Evolutionary conservation across 2,797 vertebrate species (phyloP), one percentile per base, ranked within the genome.

Genomic region (Cercopithecus neglectus): DNA sequence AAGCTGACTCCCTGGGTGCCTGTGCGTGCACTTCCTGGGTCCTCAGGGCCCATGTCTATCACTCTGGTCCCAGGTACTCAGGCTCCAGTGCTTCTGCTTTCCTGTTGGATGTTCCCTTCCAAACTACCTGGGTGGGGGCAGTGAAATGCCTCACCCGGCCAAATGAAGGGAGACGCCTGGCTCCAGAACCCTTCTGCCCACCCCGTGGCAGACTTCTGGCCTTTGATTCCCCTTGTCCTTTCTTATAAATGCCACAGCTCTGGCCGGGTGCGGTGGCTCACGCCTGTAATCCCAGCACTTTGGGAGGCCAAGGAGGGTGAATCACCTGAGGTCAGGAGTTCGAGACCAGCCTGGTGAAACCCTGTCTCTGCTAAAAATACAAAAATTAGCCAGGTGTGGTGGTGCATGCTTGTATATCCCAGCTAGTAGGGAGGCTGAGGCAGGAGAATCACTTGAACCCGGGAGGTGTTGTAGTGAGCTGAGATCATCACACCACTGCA

Each of bases 131-230:
- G 48, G 21, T n/a, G 21, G 33, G 33, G 41, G 36, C 41, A 14
- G 59, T 8, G 39, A 39, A 39, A 36, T 3, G 1, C 44, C 41
- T 8, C 0, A 0, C 28, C 48, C 9, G 4, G 74, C 16, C 8
- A 0, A 9, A 10, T 1, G 17, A 48, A 36, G 21, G 57, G 26
- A 22, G 50, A 33, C 19, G 0, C 78, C 14, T 21, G 39, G 57
- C 30, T 41, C 57, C 3, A 41, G 50, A 28, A n/a, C 6, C 13
- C 44, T 39, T 13, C 85, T 9, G 39, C 16, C n/a, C 59, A 21
- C 19, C 67, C 28, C 19, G 1, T 6, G 1, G 7, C 9, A 85
- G 75, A 64, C 19, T 17, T 48, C 67, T 2, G 0, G 1, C 12
- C 57, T 67, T 53, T 39, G 2, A 83, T 2, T 3, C 8, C 75